phyloP scores from a whole-genome alignment of 2,797 vertebrate species.

The Catharus ustulatus region DNA sequence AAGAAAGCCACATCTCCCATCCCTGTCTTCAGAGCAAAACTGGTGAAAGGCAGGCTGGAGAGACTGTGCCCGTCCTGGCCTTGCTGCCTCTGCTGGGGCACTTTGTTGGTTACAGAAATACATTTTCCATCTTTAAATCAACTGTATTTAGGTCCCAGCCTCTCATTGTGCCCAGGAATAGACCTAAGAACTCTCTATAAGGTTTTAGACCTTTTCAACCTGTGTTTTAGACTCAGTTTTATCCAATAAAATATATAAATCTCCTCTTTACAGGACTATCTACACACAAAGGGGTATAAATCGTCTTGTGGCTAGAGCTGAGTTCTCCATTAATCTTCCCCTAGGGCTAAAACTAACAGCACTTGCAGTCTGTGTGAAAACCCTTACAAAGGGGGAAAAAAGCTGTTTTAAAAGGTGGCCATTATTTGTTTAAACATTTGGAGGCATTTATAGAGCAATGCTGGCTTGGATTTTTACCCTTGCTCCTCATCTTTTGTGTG shows the following conservation, averaged over 20 bases:
- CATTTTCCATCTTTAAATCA: not conserved
- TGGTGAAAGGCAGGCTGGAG: not conserved
- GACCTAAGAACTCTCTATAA: not conserved
- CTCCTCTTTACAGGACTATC: not conserved
- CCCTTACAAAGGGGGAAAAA: not conserved
- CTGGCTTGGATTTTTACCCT: not conserved
- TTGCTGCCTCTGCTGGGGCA: not conserved
- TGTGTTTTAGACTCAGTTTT: not conserved
- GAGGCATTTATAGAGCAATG: not conserved
- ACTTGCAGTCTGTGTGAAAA: not conserved
- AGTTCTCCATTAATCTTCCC: slow-evolving; percentile 35
- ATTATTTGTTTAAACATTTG: slow-evolving; percentile 38
- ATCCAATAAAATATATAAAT: slow-evolving; percentile 7
- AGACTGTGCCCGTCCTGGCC: accelerated
- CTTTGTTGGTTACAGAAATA: not conserved
- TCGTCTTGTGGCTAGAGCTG: not conserved
- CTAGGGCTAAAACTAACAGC: not conserved
- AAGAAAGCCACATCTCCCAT: not conserved
- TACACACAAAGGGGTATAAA: not conserved
- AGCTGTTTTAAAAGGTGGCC: not conserved
- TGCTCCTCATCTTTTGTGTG: not conserved
- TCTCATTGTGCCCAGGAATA: not conserved
- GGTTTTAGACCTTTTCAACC: not conserved
- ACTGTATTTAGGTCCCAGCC: not conserved
- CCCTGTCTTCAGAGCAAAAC: not conserved